These are phyloP conservation scores for Sepiola atlantica DNA, from an alignment of 2,888 invertebrate species.

Conservation along the genomic window DNA sequence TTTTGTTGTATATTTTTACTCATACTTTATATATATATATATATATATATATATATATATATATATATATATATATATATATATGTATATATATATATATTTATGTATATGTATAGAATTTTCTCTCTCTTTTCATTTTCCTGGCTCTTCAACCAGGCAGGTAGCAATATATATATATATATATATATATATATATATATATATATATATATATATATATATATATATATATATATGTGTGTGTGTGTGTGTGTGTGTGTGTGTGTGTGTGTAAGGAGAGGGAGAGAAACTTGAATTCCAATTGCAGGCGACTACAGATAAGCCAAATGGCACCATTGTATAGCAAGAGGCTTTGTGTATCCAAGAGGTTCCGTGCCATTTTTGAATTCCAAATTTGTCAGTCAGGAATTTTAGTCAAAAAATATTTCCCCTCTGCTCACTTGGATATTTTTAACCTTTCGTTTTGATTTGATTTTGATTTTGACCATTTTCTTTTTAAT, in stretches of 20 bases:
- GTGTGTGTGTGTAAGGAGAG: too few species aligned
- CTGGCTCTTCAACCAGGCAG: not conserved
- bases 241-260: too few species aligned
- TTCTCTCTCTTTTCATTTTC: not conserved
- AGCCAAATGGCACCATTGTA: not conserved
- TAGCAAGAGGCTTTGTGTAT: constrained; percentile 32
- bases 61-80: not conserved
- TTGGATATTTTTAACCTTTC: not conserved
- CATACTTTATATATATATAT: too few species aligned
- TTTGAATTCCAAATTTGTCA: constrained; percentile 32
- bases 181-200: not conserved
- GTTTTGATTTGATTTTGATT: not conserved
- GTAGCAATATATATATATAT: too few species aligned
- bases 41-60: not conserved
- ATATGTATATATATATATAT: too few species aligned
- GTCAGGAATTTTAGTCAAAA: not conserved
- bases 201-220: too few species aligned
- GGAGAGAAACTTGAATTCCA: not conserved
- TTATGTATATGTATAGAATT: too few species aligned
- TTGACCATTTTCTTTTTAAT: not conserved
- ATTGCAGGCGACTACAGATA: not conserved
- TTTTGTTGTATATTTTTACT: not conserved
- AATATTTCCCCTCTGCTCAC: not conserved
- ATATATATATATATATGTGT: too few species aligned
- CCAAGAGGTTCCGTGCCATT: not conserved